phyloP scores from a whole-genome alignment of 2,113 vertebrate genomes.

The Marcusenius ussheri region DNA sequence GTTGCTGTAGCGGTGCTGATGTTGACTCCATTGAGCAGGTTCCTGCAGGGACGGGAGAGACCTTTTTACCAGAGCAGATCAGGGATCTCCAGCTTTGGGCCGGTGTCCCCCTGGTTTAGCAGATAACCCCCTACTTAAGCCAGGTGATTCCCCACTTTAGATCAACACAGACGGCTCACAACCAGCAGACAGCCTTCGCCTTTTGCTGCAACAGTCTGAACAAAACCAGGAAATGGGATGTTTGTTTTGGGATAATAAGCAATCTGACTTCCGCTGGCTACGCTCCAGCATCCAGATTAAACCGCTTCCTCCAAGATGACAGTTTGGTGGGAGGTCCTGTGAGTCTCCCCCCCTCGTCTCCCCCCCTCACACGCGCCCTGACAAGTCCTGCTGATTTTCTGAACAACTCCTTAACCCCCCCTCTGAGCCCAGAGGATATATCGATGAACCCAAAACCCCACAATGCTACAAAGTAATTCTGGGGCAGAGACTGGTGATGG shows the following conservation, averaged over 20 bases:
- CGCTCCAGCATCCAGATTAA: neutral
- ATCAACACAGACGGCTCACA: neutral
- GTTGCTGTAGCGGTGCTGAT: neutral
- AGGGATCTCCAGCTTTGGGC: neutral
- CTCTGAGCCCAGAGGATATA: neutral
- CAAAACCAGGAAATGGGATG: slow-evolving; percentile 19
- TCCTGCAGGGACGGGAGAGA: neutral
- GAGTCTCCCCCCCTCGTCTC: neutral
- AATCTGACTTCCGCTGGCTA: neutral
- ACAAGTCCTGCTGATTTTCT: neutral
- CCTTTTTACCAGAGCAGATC: neutral
- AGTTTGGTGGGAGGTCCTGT: neutral
- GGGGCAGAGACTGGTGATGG: neutral
- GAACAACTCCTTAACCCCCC: neutral
- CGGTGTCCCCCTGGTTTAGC: neutral
- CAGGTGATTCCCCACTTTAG: neutral
- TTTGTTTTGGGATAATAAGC: slow-evolving; percentile 13
- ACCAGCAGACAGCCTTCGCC: neutral
- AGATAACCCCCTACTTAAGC: neutral
- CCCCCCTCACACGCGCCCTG: neutral
- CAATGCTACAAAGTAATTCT: neutral
- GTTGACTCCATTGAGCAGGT: neutral
- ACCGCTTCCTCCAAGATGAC: neutral
- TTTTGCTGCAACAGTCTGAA: neutral
- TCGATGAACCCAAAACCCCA: neutral